These are phyloP conservation scores for Acleris sparsana DNA, from an alignment of 2,888 invertebrate genomes.

Conservation along the genomic window DNA sequence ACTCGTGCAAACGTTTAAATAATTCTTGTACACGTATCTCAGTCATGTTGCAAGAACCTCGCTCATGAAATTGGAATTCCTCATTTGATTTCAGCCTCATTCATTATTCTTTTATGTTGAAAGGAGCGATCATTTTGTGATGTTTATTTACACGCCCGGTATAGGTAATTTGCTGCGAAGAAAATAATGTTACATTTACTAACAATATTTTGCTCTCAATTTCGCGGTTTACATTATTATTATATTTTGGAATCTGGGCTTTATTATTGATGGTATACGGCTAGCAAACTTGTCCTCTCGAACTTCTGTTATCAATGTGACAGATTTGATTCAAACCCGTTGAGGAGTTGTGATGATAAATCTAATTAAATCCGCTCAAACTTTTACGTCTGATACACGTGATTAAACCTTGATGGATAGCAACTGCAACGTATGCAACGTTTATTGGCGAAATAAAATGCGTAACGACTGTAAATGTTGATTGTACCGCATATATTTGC, in stretches of 20 bases:
- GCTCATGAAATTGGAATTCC: slow-evolving; percentile 22
- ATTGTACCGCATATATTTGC: too few species aligned
- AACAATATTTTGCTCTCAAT: too few species aligned
- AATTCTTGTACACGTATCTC: slow-evolving; percentile 13
- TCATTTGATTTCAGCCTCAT: slow-evolving; percentile 15
- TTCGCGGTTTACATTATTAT: too few species aligned
- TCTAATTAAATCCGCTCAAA: too few species aligned
- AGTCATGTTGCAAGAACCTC: slow-evolving; percentile 21
- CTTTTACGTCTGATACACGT: too few species aligned
- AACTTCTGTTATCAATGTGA: too few species aligned
- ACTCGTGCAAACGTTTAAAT: neutral
- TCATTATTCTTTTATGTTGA: slow-evolving; percentile 20
- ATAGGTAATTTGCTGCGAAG: neutral
- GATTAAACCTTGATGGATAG: slow-evolving; percentile 3
- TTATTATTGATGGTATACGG: too few species aligned
- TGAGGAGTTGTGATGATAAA: too few species aligned
- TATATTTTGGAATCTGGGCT: too few species aligned
- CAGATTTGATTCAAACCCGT: too few species aligned
- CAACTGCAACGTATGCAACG: slow-evolving; percentile 11
- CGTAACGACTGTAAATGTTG: neutral
- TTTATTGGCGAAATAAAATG: slow-evolving; percentile 2
- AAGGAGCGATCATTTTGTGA: slow-evolving; percentile 8
- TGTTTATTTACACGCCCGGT: neutral
- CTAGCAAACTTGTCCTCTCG: too few species aligned
- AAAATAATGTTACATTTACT: too few species aligned